Conservation (phyloP, 2,888 invertebrate species). For the Amblyteles armatorius region DNA sequence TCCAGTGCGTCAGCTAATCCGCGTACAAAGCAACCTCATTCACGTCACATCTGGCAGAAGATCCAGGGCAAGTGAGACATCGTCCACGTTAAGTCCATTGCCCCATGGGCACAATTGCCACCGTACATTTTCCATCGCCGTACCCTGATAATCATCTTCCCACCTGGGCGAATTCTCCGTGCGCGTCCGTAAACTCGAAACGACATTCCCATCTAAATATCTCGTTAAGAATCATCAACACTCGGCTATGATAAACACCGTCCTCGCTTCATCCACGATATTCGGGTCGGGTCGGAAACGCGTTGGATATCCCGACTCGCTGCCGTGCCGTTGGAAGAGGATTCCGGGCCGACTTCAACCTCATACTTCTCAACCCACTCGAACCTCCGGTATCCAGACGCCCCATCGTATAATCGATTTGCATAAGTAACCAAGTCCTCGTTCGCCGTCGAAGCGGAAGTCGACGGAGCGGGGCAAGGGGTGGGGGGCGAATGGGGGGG, state of each 20-base stretch:
- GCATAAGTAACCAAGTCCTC: constrained; percentile 70
- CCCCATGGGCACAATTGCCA: too few species aligned
- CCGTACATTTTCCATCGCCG: too few species aligned
- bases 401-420: constrained; percentile 70
- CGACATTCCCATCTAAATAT: constrained; percentile 9
- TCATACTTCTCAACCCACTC: constrained; percentile 19
- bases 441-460: constrained; percentile 54
- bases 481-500: too few species aligned
- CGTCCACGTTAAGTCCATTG: too few species aligned
- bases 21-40: too few species aligned
- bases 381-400: constrained; percentile 40
- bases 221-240: constrained; percentile 28
- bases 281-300: background rate
- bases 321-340: constrained; percentile 12
- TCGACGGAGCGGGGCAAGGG: constrained; percentile 5
- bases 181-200: background rate
- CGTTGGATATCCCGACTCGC: constrained; percentile 21
- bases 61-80: too few species aligned
- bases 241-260: constrained; percentile 33
- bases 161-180: background rate
- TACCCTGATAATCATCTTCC: background rate
- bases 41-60: too few species aligned
- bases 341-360: constrained; percentile 28
- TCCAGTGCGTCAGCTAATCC: too few species aligned
- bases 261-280: constrained; percentile 28